A percentile compares a stretch with the other conserved stretches of the same genome.
phyloP scores from a whole-genome alignment of 2,113 vertebrate species.

The Podarcis raffonei region DNA sequence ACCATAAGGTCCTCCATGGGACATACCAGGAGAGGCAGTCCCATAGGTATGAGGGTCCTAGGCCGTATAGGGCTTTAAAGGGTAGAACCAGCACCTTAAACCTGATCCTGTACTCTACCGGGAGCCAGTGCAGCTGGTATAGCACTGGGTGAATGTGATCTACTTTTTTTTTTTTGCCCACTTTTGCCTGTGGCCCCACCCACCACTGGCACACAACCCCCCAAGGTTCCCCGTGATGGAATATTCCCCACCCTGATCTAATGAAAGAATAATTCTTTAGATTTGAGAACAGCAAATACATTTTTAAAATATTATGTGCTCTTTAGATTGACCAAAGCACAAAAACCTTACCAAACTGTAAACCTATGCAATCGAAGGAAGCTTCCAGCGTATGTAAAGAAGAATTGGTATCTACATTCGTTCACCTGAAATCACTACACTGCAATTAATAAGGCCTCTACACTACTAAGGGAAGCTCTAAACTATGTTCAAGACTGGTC shows the following conservation, averaged over 20 bases:
- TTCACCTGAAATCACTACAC: not conserved
- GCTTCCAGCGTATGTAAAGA: constrained; percentile 31
- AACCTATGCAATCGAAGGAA: constrained; percentile 27
- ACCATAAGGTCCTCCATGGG: no score
- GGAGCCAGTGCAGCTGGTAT: no score
- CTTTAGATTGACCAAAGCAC: not conserved
- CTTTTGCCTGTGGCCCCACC: no score
- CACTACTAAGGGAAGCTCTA: not conserved
- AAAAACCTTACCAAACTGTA: constrained; percentile 50
- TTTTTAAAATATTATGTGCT: constrained; percentile 54
- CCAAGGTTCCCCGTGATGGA: no score
- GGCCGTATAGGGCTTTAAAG: no score
- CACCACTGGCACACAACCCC: no score
- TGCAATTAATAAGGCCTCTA: not conserved
- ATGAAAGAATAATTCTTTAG: constrained; percentile 31
- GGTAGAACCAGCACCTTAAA: no score
- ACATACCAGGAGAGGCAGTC: no score
- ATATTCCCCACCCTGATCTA: not conserved
- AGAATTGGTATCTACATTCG: not conserved
- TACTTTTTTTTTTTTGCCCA: no score
- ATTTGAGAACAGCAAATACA: constrained; percentile 55
- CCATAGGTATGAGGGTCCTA: no score
- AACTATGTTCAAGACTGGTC: not conserved
- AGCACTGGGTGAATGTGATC: no score
- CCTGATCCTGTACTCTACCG: no score